Base-by-base conservation (phyloP, 2,113 vertebrate genomes). In the Pangasianodon gigas region DNA sequence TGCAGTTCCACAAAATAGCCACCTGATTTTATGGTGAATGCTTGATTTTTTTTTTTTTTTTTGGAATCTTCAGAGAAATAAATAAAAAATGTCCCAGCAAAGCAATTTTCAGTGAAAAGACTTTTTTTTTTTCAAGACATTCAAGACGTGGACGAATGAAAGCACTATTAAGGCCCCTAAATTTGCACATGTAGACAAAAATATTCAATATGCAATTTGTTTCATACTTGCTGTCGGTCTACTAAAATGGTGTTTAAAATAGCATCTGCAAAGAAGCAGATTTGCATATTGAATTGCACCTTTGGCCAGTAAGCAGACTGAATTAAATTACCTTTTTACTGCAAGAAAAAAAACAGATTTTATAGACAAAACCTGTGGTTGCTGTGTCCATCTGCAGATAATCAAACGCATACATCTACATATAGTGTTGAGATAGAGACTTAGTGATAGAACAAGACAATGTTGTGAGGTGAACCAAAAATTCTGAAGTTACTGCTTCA, bases 181-280 rank as follows among this genome's bases (percentile, higher is more conserved):
- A 83, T 82, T 88, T 83, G 79, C 79, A 81, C 52, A 58, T 65
- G 60, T 77, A 82, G 41, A 82, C 19, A 71, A 89, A 88, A 89
- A 58, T 41, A 29, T 89, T 89, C 48, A 69, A 74, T 89, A 19
- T 58, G 87, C 80, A 71, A 65, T 56, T 65, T 88, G 46, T 84
- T 88, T 89, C 3, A 1, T 84, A 81, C 32, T 89, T 69, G 8
- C 24, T 89, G 62, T 41, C n/a, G 37, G 37, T 60, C 37, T 52
- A 46, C 79, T 44, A 11, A 69, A 83, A 54, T 82, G 9, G 46
- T 54, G 62, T 71, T 56, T 83, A 89, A 84, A 84, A 84, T 24
- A 83, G 77, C 80, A 71, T 83, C 24, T 71, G 60, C 32, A 56
- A 71, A 88, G 26, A 88, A 5, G 37, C 26, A 48, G 65, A 84